Conservation (phyloP, 1,140 invertebrate species). For the Acromyrmex echinatior region DNA sequence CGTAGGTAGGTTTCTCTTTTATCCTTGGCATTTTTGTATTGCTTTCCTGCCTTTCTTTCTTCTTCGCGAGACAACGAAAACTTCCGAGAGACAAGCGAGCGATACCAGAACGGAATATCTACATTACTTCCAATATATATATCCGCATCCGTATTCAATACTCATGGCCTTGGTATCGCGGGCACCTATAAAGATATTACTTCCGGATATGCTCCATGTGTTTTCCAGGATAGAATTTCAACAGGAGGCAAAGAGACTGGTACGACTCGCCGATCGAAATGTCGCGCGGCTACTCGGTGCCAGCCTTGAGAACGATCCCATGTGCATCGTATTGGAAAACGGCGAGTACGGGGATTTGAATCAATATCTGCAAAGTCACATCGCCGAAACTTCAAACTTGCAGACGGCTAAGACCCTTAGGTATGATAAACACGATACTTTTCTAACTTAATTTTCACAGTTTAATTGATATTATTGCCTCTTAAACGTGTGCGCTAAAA, state of each 20-base stretch:
- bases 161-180: neutral
- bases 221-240: slow-evolving; percentile 88
- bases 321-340: slow-evolving; percentile 91
- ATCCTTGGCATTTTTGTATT: neutral
- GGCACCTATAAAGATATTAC: slow-evolving; percentile 75
- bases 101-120: slow-evolving; percentile 22
- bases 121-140: slow-evolving; percentile 54
- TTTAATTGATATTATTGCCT: slow-evolving; percentile 16
- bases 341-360: slow-evolving; percentile 90
- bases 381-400: slow-evolving; percentile 90
- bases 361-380: slow-evolving; percentile 92
- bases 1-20: neutral
- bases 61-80: slow-evolving; percentile 1
- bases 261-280: slow-evolving; percentile 92
- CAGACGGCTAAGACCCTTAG: slow-evolving; percentile 89
- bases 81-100: neutral
- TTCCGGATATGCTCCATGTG: slow-evolving; percentile 66
- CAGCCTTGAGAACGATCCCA: slow-evolving; percentile 91
- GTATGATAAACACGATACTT: slow-evolving; percentile 79
- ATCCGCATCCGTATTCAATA: slow-evolving; percentile 53
- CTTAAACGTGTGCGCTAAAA: neutral
- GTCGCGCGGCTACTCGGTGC: slow-evolving; percentile 93
- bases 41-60: neutral
- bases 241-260: slow-evolving; percentile 91
- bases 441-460: slow-evolving; percentile 1